Percentiles rank a stretch among this genome's conserved stretches.
Evolutionary conservation across 2,888 invertebrate genomes (phyloP).

Genomic region (Neria commutata): DNA sequence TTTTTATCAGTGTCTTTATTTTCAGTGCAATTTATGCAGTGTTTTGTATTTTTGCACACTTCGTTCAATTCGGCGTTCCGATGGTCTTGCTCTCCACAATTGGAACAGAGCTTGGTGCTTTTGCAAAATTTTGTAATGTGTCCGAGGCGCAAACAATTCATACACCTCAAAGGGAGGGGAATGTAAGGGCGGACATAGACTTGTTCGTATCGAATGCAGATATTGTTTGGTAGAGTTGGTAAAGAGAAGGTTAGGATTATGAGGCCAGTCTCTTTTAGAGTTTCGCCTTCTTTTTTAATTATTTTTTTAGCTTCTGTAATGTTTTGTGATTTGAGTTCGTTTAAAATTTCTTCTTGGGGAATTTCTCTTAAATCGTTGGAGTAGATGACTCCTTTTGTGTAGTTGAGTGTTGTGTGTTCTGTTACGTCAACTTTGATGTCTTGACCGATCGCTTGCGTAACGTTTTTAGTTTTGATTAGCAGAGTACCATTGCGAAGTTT

Average conservation of each 20-base stretch:
- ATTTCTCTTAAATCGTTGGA: constrained; percentile 12
- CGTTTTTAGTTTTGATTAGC: constrained; percentile 19
- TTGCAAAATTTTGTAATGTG: not conserved
- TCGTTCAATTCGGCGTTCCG: not conserved
- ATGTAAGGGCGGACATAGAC: constrained; percentile 18
- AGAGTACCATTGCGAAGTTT: constrained; percentile 15
- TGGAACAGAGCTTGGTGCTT: not conserved
- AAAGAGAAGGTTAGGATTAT: constrained; percentile 15
- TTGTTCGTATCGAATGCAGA: constrained; percentile 22
- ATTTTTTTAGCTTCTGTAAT: constrained; percentile 24
- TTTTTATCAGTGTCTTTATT: not conserved
- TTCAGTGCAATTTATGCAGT: not conserved
- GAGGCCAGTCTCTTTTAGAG: constrained; percentile 22
- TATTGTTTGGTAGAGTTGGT: constrained; percentile 14
- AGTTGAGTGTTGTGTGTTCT: constrained; percentile 14
- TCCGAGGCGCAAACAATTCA: not conserved
- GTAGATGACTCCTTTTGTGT: constrained; percentile 13
- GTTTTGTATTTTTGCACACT: too few species aligned
- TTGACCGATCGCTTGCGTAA: constrained; percentile 4
- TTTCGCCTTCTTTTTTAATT: constrained; percentile 14
- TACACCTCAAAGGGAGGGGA: not conserved
- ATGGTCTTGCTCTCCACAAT: not conserved
- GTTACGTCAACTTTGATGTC: not conserved
- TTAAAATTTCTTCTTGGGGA: constrained; percentile 18
- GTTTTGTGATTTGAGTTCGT: constrained; percentile 18